phyloP scores from a whole-genome alignment of 2,888 invertebrate genomes.

The Parnassius orleans region DNA sequence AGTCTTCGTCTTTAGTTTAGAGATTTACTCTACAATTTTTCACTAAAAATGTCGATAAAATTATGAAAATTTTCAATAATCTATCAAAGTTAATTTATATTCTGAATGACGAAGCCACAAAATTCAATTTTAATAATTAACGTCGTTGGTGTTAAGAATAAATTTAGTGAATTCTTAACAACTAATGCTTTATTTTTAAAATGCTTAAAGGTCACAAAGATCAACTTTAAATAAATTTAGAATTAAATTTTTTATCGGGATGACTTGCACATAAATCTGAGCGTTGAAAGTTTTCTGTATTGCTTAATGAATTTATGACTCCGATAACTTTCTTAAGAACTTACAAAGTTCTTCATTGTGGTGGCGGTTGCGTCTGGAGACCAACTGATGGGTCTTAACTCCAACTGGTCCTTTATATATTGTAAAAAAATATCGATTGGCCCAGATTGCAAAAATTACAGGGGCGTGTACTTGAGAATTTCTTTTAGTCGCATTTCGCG shows the following conservation, averaged over 20 bases:
- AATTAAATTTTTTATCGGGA: too few relatives aligned
- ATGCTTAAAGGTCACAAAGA: too few relatives aligned
- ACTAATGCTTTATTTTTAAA: too few relatives aligned
- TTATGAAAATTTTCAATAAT: too few relatives aligned
- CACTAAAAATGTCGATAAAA: too few relatives aligned
- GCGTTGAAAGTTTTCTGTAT: too few relatives aligned
- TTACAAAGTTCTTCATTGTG: slow-evolving; percentile 60
- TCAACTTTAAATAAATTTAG: too few relatives aligned
- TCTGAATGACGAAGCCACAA: neutral
- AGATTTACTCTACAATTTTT: too few relatives aligned
- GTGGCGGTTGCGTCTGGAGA: slow-evolving; percentile 38
- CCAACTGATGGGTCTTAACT: slow-evolving; percentile 53
- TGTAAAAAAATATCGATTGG: slow-evolving; percentile 49
- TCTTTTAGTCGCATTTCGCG: slow-evolving; percentile 39
- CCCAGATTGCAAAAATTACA: slow-evolving; percentile 48
- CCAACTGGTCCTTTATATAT: slow-evolving; percentile 54
- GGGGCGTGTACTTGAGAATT: slow-evolving; percentile 43
- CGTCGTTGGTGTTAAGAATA: neutral
- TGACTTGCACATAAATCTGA: too few relatives aligned
- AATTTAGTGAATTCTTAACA: neutral
- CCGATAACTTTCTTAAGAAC: slow-evolving; percentile 32
- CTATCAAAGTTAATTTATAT: neutral
- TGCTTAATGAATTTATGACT: neutral
- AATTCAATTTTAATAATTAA: neutral
- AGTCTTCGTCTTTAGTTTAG: too few relatives aligned